Evolutionary conservation across 2,797 vertebrate genomes (phyloP), one percentile per base, ranked within the genome.

Genomic region (Melanotaenia pygmaea): DNA sequence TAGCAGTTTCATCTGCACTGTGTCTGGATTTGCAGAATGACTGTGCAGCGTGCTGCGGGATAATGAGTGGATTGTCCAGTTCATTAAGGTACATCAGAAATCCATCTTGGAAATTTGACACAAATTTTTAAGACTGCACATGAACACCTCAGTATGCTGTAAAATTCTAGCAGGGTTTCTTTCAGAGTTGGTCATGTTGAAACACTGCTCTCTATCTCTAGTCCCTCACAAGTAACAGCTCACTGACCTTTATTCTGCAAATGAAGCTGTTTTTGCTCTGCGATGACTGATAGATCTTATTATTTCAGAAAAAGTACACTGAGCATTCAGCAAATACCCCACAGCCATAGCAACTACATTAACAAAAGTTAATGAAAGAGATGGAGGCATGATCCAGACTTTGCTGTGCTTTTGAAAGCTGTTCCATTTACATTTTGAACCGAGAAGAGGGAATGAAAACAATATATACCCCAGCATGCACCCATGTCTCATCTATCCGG

Each of bases 201-300:
- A 84, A 80, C 81, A 71, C 40, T 59, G 67, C 83, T 89, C 28
- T 85, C 70, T 82, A 79, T 85, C 81, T 30, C 28, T 30, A 84
- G 80, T 68, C 72, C 77, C 81, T 89, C 77, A 83, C 87, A 91
- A 91, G 81, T 83, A 88, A 86, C 82, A 72, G 82, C 90, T 85
- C 82, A 61, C 78, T 94, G 94, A 94, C 94, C 95, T 95, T 95
- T 95, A 94, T 93, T 94, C 91, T 90, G 92, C 92, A 93, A 94
- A 94, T 94, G 72, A 94, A 93, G 90, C 91, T 88, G 81, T 90
- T 95, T 93, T 92, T 87, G 79, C 85, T 77, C 75, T 4, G 43
- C 78, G 45, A 76, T 92, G 91, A 94, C 89, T 92, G 93, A 94
- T 93, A 92, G 92, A 90, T 94, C 91, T 90, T 94, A 93, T 94